Evolutionary conservation across 2,888 invertebrate genomes (phyloP).

Genomic region (Chalcosyrphus nemorum): DNA sequence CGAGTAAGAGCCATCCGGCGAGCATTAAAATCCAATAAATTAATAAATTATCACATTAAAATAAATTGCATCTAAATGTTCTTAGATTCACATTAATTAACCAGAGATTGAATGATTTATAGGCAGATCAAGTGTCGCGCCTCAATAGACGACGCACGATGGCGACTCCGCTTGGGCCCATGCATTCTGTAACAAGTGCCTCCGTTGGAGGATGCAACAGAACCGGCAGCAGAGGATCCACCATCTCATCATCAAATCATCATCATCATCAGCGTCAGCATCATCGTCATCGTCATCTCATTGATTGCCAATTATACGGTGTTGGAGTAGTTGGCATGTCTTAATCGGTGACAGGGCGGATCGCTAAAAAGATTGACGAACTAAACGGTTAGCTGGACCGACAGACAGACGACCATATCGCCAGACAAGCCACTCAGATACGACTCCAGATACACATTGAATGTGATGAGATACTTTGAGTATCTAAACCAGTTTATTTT

Average conservation of each 20-base stretch:
- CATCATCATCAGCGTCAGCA: slow-evolving; percentile 27
- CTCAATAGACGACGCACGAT: slow-evolving; percentile 24
- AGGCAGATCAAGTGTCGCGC: slow-evolving; percentile 80
- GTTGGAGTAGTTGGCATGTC: slow-evolving; percentile 71
- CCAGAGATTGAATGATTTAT: slow-evolving; percentile 82
- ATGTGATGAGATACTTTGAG: slow-evolving; percentile 32
- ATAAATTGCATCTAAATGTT: slow-evolving; percentile 82
- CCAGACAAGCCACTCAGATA: slow-evolving; percentile 12
- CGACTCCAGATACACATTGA: slow-evolving; percentile 28
- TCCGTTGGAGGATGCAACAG: slow-evolving; percentile 45
- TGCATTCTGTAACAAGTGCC: slow-evolving; percentile 62
- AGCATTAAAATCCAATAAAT: slow-evolving; percentile 82
- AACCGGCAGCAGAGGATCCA: slow-evolving; percentile 20
- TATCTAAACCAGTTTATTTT: slow-evolving; percentile 60
- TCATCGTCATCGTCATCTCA: slow-evolving; percentile 45
- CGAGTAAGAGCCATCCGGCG: slow-evolving; percentile 64
- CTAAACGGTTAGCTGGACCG: slow-evolving; percentile 43
- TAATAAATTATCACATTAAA: slow-evolving; percentile 82
- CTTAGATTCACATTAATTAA: slow-evolving; percentile 82
- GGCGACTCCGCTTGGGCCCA: no score
- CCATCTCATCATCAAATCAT: slow-evolving; percentile 56
- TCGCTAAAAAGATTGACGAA: slow-evolving; percentile 68
- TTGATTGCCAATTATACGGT: slow-evolving; percentile 72
- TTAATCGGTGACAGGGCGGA: slow-evolving; percentile 73
- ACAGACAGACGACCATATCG: slow-evolving; percentile 1